Conservation (phyloP, 2,797 vertebrate genomes). For the Hylomyscus alleni region DNA sequence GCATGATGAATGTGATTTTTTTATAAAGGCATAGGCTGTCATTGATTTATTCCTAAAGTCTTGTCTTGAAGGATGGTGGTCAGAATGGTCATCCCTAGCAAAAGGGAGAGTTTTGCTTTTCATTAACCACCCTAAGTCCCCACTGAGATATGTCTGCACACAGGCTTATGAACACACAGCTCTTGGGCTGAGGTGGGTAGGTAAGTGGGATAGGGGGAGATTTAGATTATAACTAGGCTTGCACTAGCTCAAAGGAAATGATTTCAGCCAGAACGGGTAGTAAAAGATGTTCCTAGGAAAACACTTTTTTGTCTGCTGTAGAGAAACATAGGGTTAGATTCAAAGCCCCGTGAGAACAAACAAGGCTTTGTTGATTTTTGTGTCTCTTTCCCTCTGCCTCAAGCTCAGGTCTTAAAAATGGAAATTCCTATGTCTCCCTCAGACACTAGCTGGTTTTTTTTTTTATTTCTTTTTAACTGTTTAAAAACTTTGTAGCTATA, state of each 20-base stretch:
- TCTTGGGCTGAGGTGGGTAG: not conserved
- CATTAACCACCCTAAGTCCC: not conserved
- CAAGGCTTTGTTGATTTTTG: not conserved
- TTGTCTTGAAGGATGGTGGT: not conserved
- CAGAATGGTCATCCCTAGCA: not conserved
- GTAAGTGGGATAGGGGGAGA: not conserved
- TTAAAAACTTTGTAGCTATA: not conserved
- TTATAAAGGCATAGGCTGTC: not conserved
- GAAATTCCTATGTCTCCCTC: not conserved
- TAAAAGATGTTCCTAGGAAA: conserved; percentile 9
- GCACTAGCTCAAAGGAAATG: not conserved
- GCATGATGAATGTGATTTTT: not conserved
- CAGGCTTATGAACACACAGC: not conserved
- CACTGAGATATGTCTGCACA: not conserved
- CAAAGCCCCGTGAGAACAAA: not conserved
- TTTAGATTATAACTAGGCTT: not conserved
- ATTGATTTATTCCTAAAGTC: not conserved
- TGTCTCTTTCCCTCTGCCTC: conserved; percentile 13
- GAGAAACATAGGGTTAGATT: conserved; percentile 23
- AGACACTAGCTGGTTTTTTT: not conserved
- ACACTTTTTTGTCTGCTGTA: not conserved
- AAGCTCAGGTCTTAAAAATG: not conserved
- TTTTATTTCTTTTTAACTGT: not conserved
- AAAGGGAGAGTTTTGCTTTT: not conserved
- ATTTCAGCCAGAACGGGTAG: not conserved